These are phyloP conservation scores for Drosophila mercatorum DNA, from an alignment of 2,888 invertebrate genomes.

Conservation along the genomic window DNA sequence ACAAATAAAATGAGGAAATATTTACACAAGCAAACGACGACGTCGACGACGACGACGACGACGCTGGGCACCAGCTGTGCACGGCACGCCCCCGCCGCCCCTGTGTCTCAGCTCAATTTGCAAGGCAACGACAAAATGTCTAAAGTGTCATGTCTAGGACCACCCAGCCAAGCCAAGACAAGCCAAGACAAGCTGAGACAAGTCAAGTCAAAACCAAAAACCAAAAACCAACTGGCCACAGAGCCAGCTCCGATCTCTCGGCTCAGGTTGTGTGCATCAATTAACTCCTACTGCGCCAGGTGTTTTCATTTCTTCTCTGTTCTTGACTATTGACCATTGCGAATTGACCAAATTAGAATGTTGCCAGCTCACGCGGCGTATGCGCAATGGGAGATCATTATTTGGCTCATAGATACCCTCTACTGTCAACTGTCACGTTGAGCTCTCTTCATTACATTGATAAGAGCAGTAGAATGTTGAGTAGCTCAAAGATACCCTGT, in stretches of 20 bases:
- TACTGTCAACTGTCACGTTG: no score
- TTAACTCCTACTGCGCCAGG: slow-evolving; percentile 73
- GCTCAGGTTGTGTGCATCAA: slow-evolving; percentile 44
- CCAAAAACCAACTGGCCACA: no score
- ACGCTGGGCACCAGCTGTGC: slow-evolving; percentile 47
- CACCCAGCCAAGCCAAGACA: slow-evolving; percentile 57
- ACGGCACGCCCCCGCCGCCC: slow-evolving; percentile 52
- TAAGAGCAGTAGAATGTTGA: no score
- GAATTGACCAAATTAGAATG: slow-evolving; percentile 59
- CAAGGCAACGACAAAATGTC: slow-evolving; percentile 73
- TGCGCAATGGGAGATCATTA: slow-evolving; percentile 45
- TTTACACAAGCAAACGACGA: slow-evolving; percentile 69
- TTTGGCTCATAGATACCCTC: no score
- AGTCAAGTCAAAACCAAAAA: background rate
- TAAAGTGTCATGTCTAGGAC: slow-evolving; percentile 66
- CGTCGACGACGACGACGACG: slow-evolving; percentile 35
- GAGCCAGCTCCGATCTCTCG: slow-evolving; percentile 10
- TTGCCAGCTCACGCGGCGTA: slow-evolving; percentile 55
- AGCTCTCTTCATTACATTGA: no score
- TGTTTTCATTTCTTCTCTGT: slow-evolving; percentile 13
- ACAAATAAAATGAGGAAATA: slow-evolving; percentile 76
- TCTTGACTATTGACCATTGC: slow-evolving; percentile 36
- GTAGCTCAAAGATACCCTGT: no score
- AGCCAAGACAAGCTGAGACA: slow-evolving; percentile 13
- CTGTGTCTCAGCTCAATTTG: slow-evolving; percentile 62